A percentile compares a stretch with the other conserved stretches of the same genome.
These are phyloP conservation scores for Drosophila sturtevanti DNA, from an alignment of 1,140 invertebrate species.

Conservation along the genomic window DNA sequence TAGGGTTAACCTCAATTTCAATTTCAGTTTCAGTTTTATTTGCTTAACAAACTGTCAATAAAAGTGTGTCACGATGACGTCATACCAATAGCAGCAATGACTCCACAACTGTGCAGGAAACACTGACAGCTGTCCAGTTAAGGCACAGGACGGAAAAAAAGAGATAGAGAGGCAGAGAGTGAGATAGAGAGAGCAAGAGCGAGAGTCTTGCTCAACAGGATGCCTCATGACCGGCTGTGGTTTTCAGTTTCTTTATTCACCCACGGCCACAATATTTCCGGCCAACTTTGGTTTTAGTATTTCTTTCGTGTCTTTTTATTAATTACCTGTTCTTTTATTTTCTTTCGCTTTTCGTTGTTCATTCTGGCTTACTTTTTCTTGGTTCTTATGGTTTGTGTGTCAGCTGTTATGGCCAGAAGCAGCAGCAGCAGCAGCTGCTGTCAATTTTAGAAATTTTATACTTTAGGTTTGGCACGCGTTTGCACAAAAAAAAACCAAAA, in stretches of 20 bases:
- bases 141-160: too few relatives aligned
- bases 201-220: not conserved
- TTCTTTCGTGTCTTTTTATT: slow-evolving; percentile 1
- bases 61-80: slow-evolving; percentile 44
- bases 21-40: slow-evolving; percentile 8
- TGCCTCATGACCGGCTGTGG: not conserved
- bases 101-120: slow-evolving; percentile 2
- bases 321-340: slow-evolving; percentile 3
- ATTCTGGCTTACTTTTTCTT: not conserved
- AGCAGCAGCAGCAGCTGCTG: not conserved
- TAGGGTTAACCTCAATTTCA: slow-evolving; percentile 34
- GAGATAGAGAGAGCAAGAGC: too few relatives aligned
- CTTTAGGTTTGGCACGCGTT: slow-evolving; percentile 6
- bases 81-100: slow-evolving; percentile 28
- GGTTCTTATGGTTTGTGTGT: not conserved
- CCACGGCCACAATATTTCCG: slow-evolving; percentile 2
- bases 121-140: slow-evolving; percentile 6
- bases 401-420: not conserved
- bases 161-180: too few relatives aligned
- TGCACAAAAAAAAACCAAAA: slow-evolving; percentile 11
- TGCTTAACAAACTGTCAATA: slow-evolving; percentile 44
- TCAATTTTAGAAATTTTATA: slow-evolving; percentile 6
- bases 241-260: slow-evolving; percentile 4
- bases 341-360: not conserved
- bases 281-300: not conserved